These are phyloP conservation scores for Azorinus chamasolen DNA, from an alignment of 2,888 invertebrate species.

Conservation along the genomic window DNA sequence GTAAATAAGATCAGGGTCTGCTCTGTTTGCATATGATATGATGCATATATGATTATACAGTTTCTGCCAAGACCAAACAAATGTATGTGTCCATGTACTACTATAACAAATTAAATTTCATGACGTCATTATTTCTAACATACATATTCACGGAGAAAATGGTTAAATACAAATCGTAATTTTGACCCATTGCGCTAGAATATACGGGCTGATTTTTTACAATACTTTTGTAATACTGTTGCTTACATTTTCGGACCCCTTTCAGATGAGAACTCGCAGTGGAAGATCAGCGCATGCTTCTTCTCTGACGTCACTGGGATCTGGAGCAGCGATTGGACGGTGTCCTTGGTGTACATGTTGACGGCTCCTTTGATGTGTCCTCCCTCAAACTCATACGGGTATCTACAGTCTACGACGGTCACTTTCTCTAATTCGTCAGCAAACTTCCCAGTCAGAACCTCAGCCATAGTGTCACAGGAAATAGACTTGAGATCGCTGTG, in stretches of 20 bases:
- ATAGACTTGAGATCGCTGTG: slow-evolving; percentile 81
- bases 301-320: slow-evolving; percentile 30
- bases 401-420: slow-evolving; percentile 56
- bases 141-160: too few relatives aligned
- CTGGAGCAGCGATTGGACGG: slow-evolving; percentile 31
- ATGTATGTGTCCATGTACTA: too few relatives aligned
- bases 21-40: too few relatives aligned
- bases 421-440: slow-evolving; percentile 19
- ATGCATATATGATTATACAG: too few relatives aligned
- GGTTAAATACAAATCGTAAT: too few relatives aligned
- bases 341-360: slow-evolving; percentile 57
- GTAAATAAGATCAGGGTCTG: too few relatives aligned
- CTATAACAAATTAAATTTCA: too few relatives aligned
- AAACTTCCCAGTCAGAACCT: slow-evolving; percentile 39
- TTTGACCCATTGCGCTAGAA: too few relatives aligned
- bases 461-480: slow-evolving; percentile 67
- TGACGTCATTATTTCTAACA: too few relatives aligned
- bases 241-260: slow-evolving; percentile 62
- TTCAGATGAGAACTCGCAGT: slow-evolving; percentile 65
- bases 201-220: too few relatives aligned
- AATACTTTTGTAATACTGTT: too few relatives aligned
- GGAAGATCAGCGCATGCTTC: slow-evolving; percentile 62
- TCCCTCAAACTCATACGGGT: slow-evolving; percentile 55
- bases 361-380: slow-evolving; percentile 51
- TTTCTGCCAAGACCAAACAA: too few relatives aligned